A percentile compares a stretch with the other conserved stretches of the same genome.
phyloP scores from a whole-genome alignment of 2,888 invertebrate species.

The Coremacera marginata region DNA sequence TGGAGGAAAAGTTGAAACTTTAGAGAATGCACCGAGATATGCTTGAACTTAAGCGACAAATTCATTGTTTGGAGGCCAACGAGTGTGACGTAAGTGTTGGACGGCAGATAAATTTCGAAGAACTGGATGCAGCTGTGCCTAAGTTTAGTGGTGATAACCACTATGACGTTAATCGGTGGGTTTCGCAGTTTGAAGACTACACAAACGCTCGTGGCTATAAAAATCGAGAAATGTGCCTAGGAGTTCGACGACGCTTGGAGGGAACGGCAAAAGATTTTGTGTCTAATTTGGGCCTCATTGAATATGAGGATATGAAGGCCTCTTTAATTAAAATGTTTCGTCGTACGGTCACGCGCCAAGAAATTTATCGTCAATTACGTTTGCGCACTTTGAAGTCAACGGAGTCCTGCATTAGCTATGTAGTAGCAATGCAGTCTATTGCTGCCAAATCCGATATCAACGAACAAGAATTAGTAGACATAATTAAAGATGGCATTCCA shows the following conservation, averaged over 20 bases:
- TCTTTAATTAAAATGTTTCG: conserved; percentile 3
- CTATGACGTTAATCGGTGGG: too few species aligned
- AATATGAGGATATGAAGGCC: conserved; percentile 2
- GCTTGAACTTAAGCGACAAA: too few species aligned
- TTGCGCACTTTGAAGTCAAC: not conserved
- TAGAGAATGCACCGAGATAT: too few species aligned
- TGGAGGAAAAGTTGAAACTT: too few species aligned
- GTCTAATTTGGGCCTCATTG: conserved; percentile 16
- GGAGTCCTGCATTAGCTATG: conserved; percentile 35
- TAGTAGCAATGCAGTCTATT: conserved; percentile 34
- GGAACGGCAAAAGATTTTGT: conserved; percentile 30
- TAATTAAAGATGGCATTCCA: conserved; percentile 33
- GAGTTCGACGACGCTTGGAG: not conserved
- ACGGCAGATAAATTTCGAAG: too few species aligned
- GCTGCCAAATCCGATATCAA: conserved; percentile 14
- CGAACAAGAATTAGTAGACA: conserved; percentile 23
- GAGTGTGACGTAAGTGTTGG: too few species aligned
- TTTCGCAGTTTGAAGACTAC: too few species aligned
- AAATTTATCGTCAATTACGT: conserved; percentile 30
- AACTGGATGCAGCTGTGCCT: too few species aligned
- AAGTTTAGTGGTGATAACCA: too few species aligned
- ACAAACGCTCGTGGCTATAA: not conserved
- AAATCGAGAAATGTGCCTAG: not conserved
- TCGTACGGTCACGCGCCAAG: conserved; percentile 23
- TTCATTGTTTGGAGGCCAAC: too few species aligned